These are phyloP conservation scores for Noctuana brunneofusca DNA, from an alignment of 2,888 invertebrate genomes.

Conservation along the genomic window DNA sequence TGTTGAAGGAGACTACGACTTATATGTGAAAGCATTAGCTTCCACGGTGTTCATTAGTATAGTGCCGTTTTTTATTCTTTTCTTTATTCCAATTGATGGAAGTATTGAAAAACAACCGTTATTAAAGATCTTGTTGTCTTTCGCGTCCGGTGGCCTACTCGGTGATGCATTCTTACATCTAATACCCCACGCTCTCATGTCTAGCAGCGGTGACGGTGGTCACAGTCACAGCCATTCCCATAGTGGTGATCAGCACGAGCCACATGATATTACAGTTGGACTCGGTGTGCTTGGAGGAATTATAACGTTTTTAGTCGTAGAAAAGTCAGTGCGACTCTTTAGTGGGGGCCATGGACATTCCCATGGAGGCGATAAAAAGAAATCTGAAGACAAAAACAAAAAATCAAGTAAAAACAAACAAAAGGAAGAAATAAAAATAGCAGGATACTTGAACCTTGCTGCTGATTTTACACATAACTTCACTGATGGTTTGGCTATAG, in stretches of 20 bases:
- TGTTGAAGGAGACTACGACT: slow-evolving; percentile 64
- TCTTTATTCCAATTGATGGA: slow-evolving; percentile 95
- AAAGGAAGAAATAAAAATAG: slow-evolving; percentile 74
- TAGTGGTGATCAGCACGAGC: slow-evolving; percentile 70
- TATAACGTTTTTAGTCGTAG: slow-evolving; percentile 94
- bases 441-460: slow-evolving; percentile 96
- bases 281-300: slow-evolving; percentile 97
- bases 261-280: slow-evolving; percentile 94
- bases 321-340: slow-evolving; percentile 94
- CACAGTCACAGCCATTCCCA: slow-evolving; percentile 83
- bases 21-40: slow-evolving; percentile 92
- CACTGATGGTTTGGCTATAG: slow-evolving; percentile 99
- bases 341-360: slow-evolving; percentile 92
- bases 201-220: slow-evolving; percentile 67
- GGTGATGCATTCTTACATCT: slow-evolving; percentile 99
- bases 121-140: slow-evolving; percentile 94
- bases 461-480: slow-evolving; percentile 99
- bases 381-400: slow-evolving; percentile 67
- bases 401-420: slow-evolving; percentile 62
- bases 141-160: slow-evolving; percentile 96
- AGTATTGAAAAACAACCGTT: slow-evolving; percentile 92
- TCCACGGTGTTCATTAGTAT: slow-evolving; percentile 97
- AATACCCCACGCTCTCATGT: slow-evolving; percentile 95
- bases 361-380: slow-evolving; percentile 80
- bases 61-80: slow-evolving; percentile 96